These are phyloP conservation scores for Eulemur mongoz DNA, from an alignment of 2,797 vertebrate species.

Conservation along the genomic window DNA sequence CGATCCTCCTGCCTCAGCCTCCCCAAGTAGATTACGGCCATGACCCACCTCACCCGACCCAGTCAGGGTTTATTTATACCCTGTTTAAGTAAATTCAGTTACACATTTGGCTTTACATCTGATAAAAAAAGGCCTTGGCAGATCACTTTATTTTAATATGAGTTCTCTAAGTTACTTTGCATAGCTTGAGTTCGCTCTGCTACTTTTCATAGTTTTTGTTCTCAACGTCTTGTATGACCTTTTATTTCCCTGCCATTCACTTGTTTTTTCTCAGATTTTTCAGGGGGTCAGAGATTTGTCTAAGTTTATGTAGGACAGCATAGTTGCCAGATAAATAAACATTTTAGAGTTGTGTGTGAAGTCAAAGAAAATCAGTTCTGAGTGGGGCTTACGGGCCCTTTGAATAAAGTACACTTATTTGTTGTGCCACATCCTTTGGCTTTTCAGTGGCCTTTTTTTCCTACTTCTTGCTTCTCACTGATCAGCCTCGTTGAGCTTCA, in stretches of 20 bases:
- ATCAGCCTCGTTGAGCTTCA: not conserved
- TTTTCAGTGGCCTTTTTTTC: not conserved
- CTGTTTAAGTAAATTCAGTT: not conserved
- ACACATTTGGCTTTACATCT: not conserved
- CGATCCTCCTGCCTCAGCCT: not conserved
- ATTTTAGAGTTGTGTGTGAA: not conserved
- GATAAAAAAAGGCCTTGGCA: not conserved
- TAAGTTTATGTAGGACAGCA: not conserved
- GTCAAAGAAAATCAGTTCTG: not conserved
- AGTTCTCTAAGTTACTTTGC: not conserved
- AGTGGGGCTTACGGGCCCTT: rapidly evolving
- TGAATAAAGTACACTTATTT: not conserved
- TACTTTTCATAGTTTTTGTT: not conserved
- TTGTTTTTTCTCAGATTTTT: not conserved
- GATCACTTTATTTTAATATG: not conserved
- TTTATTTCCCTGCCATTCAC: not conserved
- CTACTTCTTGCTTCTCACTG: not conserved
- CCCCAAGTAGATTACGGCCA: not conserved
- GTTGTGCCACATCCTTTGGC: not conserved
- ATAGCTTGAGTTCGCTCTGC: not conserved
- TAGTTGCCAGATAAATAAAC: not conserved
- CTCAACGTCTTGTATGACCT: not conserved
- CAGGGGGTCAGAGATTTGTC: not conserved
- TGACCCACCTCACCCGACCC: not conserved
- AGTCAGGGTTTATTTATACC: not conserved